Percentiles rank a stretch among this genome's conserved stretches.
phyloP scores from a whole-genome alignment of 2,888 invertebrate genomes.

The Trachelus tabidus region DNA sequence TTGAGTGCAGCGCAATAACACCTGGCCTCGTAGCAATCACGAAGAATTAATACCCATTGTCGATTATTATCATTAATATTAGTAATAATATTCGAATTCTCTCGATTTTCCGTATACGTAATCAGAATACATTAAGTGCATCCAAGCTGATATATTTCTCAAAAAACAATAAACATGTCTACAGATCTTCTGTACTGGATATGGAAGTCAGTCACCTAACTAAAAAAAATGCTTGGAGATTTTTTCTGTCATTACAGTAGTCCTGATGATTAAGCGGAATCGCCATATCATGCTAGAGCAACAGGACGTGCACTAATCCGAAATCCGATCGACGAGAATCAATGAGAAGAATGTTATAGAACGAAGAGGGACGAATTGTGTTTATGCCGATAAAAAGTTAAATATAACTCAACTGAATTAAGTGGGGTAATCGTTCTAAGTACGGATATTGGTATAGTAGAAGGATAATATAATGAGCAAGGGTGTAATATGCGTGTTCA shows the following conservation, averaged over 20 bases:
- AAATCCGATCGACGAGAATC: neutral
- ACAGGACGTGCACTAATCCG: neutral
- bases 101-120: neutral
- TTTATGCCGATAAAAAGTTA: neutral
- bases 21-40: constrained; percentile 18
- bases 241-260: neutral
- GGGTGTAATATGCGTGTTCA: constrained; percentile 14
- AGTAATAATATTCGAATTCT: constrained; percentile 7
- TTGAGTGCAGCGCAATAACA: constrained; percentile 19
- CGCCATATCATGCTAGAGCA: neutral
- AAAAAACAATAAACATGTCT: neutral
- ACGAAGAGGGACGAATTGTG: neutral
- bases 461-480: constrained; percentile 10
- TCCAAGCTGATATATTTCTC: neutral
- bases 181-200: neutral
- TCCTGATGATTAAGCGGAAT: neutral
- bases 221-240: neutral
- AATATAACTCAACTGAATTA: neutral
- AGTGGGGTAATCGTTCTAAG: neutral
- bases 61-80: neutral
- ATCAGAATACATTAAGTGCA: neutral
- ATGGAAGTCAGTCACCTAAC: neutral
- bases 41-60: constrained; percentile 20
- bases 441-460: neutral
- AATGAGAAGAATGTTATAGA: neutral